Evolutionary conservation across 2,888 invertebrate genomes (phyloP), one percentile per base, ranked within the genome.

Genomic region (Tenthredo notha): DNA sequence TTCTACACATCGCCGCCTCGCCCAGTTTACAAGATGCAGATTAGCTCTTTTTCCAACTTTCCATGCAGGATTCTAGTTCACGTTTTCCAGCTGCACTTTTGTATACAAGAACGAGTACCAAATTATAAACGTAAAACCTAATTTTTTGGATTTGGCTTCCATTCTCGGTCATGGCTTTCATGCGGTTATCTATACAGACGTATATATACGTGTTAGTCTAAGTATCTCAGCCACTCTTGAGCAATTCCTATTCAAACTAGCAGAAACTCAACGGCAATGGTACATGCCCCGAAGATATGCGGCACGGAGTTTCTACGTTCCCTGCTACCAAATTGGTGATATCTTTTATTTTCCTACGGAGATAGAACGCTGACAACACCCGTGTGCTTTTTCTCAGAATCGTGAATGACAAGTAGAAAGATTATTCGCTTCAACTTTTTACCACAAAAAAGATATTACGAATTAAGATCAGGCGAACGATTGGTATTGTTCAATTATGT

Each of bases 191-290:
- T 33, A 54, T 15, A 18, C 10, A 40, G 2, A 33, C n/a, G 80
- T 40, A 37, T 21, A 61, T 37, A 77, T 78, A 37, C 58, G 40
- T 43, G 72, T 74, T 74, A 37, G 9, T 74, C 40, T 72, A 40
- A 37, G 40, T 74, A 74, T 50, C 65, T 43, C 29, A 29, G n/a
- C 70, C 43, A 67, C 47, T 65, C 67, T 29, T 83, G 83, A 67
- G 83, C 70, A 83, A 83, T 83, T 70, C n/a, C 83, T 47, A 83
- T 83, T 83, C 83, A 43, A 83, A 83, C 43, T 65, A 67, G 83
- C n/a, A 83, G 83, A 83, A 67, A 83, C 83, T 83, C 83, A 29
- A 67, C 58, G 18, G 50, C 70, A 3, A 83, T 67, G 83, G 50
- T 40, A 43, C 67, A 67, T 50, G 54, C 37, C 40, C 40, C 40